A percentile compares a stretch with the other conserved stretches of the same genome.
Evolutionary conservation across 2,113 vertebrate species (phyloP).

Genomic region (Micromys minutus): DNA sequence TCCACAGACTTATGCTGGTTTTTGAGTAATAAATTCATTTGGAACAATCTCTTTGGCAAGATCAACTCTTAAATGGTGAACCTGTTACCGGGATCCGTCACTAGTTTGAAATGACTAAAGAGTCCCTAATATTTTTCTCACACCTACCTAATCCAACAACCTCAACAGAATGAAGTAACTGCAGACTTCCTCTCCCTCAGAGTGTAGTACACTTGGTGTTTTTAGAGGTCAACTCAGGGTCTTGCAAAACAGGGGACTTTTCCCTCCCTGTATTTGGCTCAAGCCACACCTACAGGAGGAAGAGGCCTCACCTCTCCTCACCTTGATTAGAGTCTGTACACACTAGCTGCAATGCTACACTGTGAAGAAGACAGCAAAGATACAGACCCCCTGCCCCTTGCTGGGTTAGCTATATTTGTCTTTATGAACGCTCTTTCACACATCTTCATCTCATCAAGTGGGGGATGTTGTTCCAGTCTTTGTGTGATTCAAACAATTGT

Average conservation of each 20-base stretch:
- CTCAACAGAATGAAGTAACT: not conserved
- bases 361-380: no score
- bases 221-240: not conserved
- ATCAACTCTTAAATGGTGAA: not conserved
- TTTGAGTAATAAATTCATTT: not conserved
- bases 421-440: not conserved
- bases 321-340: not conserved
- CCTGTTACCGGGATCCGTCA: not conserved
- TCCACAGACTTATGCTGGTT: not conserved
- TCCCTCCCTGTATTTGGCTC: not conserved
- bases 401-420: not conserved
- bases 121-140: not conserved
- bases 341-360: fast-evolving
- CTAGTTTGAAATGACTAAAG: not conserved
- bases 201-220: not conserved
- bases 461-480: not conserved
- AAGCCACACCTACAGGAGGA: not conserved
- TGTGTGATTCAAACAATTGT: not conserved
- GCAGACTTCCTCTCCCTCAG: fast-evolving
- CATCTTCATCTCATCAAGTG: not conserved
- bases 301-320: no score
- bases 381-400: not conserved
- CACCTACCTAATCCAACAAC: not conserved
- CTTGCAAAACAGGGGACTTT: not conserved
- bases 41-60: not conserved